phyloP scores from a whole-genome alignment of 2,797 vertebrate species.

The Galagoides demidoff region DNA sequence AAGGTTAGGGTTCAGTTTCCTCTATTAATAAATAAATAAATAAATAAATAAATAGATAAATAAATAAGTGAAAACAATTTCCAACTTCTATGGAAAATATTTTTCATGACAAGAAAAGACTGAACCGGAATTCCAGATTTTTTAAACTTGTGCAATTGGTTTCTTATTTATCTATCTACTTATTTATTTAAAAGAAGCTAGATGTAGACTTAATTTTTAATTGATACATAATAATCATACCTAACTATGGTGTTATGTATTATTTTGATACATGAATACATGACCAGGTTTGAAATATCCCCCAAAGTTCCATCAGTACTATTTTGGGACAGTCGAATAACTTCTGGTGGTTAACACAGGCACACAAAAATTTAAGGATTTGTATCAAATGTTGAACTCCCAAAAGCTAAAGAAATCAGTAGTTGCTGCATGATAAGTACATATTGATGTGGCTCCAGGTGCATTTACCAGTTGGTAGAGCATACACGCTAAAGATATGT shows the following conservation, averaged over 20 bases:
- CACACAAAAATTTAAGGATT: not conserved
- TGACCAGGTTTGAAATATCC: not conserved
- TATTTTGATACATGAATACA: not conserved
- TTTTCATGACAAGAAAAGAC: not conserved
- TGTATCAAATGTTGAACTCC: not conserved
- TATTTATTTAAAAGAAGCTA: not conserved
- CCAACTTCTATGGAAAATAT: not conserved
- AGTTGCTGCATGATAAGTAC: not conserved
- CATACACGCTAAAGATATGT: not conserved
- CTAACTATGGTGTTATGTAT: not conserved
- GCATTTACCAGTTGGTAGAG: not conserved
- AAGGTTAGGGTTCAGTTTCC: too few relatives aligned
- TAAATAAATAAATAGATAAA: too few relatives aligned
- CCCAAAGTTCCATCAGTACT: not conserved
- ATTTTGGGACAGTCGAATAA: not conserved
- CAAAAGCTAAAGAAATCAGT: not conserved
- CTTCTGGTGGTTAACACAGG: not conserved
- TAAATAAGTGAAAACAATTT: not conserved
- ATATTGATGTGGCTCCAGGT: not conserved
- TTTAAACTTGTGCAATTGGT: not conserved
- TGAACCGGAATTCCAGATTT: not conserved
- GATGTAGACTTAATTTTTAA: not conserved
- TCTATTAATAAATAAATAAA: too few relatives aligned
- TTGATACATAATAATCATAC: not conserved
- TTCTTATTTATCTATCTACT: not conserved